Evolutionary conservation across 2,113 vertebrate species (phyloP), one percentile per base, ranked within the genome.

Genomic region (Anolis sagrei): DNA sequence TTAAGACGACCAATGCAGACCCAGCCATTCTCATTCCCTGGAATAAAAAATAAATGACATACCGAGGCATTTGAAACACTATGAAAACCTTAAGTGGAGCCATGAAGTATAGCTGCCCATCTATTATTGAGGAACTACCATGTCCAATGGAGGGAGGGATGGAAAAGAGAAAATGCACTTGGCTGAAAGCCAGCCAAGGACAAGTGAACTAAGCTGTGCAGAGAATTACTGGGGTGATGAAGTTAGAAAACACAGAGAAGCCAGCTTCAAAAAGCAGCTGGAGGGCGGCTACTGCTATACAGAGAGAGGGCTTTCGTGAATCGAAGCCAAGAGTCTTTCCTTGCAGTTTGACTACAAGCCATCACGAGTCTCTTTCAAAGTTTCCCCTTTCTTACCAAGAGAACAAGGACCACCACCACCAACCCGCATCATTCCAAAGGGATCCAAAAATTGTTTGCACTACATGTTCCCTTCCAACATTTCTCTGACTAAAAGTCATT

Each of bases 91-190:
- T 84, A 92, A 91, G 85, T 86, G 85, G 86, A 88, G 76, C 84
- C 85, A 88, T 86, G 90, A 58, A 87, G 88, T 90, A 82, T 83
- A 89, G 89, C 75, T 81, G 75, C 69, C 84, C 83, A 88, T 85
- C 75, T 84, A 84, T 93, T 91, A 92, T 91, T 92, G 85, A 93
- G 81, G 69, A 91, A 83, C 74, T 61, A 81, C 58, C 51, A 29
- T 76, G 86, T 82, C 73, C 84, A 89, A 87, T 80, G 82, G 84
- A 87, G 21, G 86, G 75, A 29, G 76, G 83, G 85, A 81, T 7
- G 48, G 4, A 19, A 85, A 34, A 87, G 39, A 85, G 76, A 81
- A 44, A 80, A 78, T 80, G 18, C 36, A 86, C 54, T 68, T 80
- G 78, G 86, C 29, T 18, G 25, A 88, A 79, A 84, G 79, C 84